A percentile compares a stretch with the other conserved stretches of the same genome.
phyloP scores from a whole-genome alignment of 2,113 vertebrate species.

The Gymnocephalus cernua region DNA sequence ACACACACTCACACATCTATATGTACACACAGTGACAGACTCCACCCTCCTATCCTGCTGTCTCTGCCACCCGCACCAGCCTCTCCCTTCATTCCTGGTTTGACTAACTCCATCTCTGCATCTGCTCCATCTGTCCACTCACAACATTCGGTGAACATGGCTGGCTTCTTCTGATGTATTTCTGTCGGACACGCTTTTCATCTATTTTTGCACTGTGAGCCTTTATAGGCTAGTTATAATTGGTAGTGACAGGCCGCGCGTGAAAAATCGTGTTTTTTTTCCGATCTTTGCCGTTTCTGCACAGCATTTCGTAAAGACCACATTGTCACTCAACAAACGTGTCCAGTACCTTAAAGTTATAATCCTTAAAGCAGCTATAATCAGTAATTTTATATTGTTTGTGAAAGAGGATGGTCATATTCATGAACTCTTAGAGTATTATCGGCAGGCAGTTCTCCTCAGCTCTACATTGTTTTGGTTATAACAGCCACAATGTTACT shows the following conservation, averaged over 20 bases:
- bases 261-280: constrained; percentile 1
- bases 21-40: constrained; percentile 31
- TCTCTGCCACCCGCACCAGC: constrained; percentile 50
- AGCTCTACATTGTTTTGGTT: background rate
- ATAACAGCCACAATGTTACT: background rate
- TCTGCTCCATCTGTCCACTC: constrained; percentile 73
- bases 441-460: background rate
- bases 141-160: constrained; percentile 18
- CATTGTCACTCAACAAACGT: background rate
- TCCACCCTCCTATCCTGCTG: constrained; percentile 56
- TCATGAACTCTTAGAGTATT: background rate
- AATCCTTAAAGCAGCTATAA: background rate
- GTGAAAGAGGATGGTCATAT: background rate
- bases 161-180: constrained; percentile 42
- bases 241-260: background rate
- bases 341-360: background rate
- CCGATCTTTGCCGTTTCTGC: constrained; percentile 1
- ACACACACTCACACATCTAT: constrained; percentile 39
- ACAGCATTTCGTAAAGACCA: constrained; percentile 2
- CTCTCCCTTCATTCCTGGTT: constrained; percentile 60
- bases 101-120: constrained; percentile 62
- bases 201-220: constrained; percentile 33
- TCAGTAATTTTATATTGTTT: background rate
- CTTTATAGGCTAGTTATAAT: constrained; percentile 14
- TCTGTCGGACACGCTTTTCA: constrained; percentile 28